Evolutionary conservation across 2,113 vertebrate species (phyloP), one percentile per base, ranked within the genome.

Genomic region (Paedocypris sp.): DNA sequence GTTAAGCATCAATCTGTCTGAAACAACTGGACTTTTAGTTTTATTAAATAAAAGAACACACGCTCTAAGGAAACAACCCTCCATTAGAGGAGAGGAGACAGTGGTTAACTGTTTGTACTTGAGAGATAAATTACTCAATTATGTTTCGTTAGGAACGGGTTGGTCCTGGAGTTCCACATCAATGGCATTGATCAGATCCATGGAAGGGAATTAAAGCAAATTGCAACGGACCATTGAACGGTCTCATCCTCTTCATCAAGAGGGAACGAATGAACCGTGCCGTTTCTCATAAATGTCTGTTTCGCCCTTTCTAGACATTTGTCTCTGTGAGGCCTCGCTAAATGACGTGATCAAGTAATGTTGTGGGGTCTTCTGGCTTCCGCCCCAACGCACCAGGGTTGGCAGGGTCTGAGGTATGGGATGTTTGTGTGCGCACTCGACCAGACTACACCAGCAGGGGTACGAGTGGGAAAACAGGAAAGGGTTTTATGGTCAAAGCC

Each of bases 251-350:
- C 35, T 39, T 62, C 36, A 47, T 58, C 38, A 31, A 35, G 49
- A 48, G 16, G 48, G 28, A 57, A 66, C 60, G 63, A 67, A 75
- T 58, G 33, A 33, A 31, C 32, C 25, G 12, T 47, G 19, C 28
- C 45, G 23, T 70, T 69, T 68, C 78, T 81, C 79, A 80, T 80
- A 83, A 82, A 82, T 80, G 78, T 79, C 83, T n/a, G 81, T 77
- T 70, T 65, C 62, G 60, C 67, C 71, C 70, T 62, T 74, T 77
- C 43, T 66, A 35, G 69, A 65, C 79, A 83, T 80, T 80, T 78
- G 83, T 85, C 75, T 77, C 66, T 43, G 49, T 68, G 59, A 77
- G 29, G 73, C 77, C 36, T 70, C 71, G 75, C 70, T 75, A 66
- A 76, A 67, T 65, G 70, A 74, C 73, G 75, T 77, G 76, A 79